phyloP scores from a whole-genome alignment of 2,113 vertebrate species.

The Cebidichthys violaceus region DNA sequence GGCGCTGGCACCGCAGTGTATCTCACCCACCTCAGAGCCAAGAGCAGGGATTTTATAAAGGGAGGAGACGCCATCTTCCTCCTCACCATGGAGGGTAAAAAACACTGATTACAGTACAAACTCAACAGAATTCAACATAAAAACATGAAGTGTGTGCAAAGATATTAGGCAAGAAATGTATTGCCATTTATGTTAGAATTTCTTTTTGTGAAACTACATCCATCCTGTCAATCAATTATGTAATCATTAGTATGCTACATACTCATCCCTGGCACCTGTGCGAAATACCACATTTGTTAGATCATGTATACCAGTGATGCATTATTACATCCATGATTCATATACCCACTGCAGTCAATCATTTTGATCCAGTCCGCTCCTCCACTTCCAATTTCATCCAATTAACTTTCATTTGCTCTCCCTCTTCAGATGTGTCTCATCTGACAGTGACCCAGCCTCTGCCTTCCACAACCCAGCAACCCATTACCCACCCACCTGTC shows the following conservation, averaged over 20 bases:
- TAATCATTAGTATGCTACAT: not conserved
- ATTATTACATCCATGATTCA: conserved; percentile 25
- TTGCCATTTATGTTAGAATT: not conserved
- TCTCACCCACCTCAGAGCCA: conserved; percentile 86
- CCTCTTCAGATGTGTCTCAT: conserved; percentile 87
- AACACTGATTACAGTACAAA: conserved; percentile 2
- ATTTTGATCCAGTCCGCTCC: conserved; percentile 7
- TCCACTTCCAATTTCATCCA: not conserved
- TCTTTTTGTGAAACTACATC: not conserved
- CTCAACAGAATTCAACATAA: not conserved
- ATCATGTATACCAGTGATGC: not conserved
- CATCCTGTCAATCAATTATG: not conserved
- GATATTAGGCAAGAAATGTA: not conserved
- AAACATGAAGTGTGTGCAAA: not conserved
- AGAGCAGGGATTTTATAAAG: conserved; percentile 90
- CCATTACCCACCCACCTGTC: not conserved
- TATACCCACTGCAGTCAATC: not conserved
- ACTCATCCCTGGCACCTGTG: not conserved
- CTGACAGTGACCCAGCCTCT: conserved; percentile 76
- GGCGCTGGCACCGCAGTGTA: conserved; percentile 81
- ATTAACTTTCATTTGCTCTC: conserved; percentile 8
- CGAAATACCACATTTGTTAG: not conserved
- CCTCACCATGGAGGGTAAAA: conserved; percentile 89
- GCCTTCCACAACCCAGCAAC: not conserved
- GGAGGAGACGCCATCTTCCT: conserved; percentile 87